Percentiles rank a stretch among this genome's conserved stretches.
phyloP scores from a whole-genome alignment of 2,797 vertebrate species.

The Echiichthys vipera region DNA sequence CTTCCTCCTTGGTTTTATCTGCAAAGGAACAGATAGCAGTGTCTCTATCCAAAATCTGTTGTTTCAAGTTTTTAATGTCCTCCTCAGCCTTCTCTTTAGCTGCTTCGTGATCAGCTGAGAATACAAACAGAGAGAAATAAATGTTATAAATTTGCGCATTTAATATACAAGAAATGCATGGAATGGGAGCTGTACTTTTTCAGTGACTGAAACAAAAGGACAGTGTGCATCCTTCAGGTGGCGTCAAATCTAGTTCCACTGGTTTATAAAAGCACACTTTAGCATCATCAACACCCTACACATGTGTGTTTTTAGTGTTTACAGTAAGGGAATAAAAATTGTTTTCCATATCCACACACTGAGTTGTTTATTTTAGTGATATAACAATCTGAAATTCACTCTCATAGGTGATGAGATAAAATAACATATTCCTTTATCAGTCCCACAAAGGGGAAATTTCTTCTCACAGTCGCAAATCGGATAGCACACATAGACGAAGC shows the following conservation, averaged over 20 bases:
- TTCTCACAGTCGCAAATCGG: no score
- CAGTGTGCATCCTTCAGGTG: background rate
- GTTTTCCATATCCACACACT: no score
- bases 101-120: slow-evolving; percentile 57
- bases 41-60: slow-evolving; percentile 76
- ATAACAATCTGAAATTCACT: no score
- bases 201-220: background rate
- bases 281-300: no score
- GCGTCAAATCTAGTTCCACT: background rate
- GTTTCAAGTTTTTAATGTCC: slow-evolving; percentile 65
- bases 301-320: no score
- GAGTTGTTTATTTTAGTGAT: no score
- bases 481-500: no score
- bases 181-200: background rate
- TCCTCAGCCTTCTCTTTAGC: slow-evolving; percentile 53
- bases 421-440: no score
- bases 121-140: background rate
- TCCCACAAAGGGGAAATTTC: no score
- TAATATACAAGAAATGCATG: background rate
- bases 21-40: slow-evolving; percentile 75
- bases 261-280: no score
- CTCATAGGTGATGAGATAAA: no score
- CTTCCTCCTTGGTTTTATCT: slow-evolving; percentile 66
- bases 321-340: no score
- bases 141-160: background rate